phyloP scores from a whole-genome alignment of 1,140 invertebrate species.

The Drosophila lowei region DNA sequence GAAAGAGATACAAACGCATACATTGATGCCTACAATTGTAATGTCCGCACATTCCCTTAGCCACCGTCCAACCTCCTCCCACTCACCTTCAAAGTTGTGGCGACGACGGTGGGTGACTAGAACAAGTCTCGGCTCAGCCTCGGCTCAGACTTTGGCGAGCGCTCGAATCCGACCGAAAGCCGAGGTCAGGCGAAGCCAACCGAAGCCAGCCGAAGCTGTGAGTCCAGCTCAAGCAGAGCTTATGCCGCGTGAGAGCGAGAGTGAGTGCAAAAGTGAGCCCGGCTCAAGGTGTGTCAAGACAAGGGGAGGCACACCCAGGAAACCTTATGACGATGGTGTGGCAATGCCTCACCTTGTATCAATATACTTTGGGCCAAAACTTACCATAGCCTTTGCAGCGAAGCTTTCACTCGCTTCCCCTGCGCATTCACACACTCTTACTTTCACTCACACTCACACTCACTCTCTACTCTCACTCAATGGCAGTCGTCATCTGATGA shows the following conservation, averaged over 20 bases:
- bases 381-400: slow-evolving; percentile 35
- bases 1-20: slow-evolving; percentile 43
- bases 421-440: slow-evolving; percentile 9
- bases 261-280: no score
- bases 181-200: no score
- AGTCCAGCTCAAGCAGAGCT: no score
- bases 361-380: background rate
- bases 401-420: slow-evolving; percentile 33
- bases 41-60: slow-evolving; percentile 37
- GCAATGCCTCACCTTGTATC: background rate
- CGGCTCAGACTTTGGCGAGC: no score
- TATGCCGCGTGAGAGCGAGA: no score
- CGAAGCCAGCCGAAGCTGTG: no score
- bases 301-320: no score
- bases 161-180: no score
- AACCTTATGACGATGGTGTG: background rate
- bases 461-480: background rate
- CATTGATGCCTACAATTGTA: slow-evolving; percentile 55
- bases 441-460: slow-evolving; percentile 2
- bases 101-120: no score
- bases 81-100: background rate
- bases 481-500: no score
- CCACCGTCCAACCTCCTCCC: slow-evolving; percentile 21
- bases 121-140: no score
- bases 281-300: no score